phyloP scores from a whole-genome alignment of 1,140 invertebrate species.

The Trissolcus basalis region DNA sequence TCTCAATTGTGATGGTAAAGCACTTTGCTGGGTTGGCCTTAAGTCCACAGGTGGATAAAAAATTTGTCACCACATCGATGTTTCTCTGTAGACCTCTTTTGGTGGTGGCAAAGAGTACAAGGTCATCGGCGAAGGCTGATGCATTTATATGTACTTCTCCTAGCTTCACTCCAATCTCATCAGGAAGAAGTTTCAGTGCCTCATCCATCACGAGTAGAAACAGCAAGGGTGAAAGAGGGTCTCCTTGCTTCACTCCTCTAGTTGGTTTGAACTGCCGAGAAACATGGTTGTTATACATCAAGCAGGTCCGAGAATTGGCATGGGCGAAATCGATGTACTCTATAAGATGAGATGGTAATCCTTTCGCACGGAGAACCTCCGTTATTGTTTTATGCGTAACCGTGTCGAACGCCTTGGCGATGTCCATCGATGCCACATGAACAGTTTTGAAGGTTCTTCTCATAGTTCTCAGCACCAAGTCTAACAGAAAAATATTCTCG shows the following conservation, averaged over 20 bases:
- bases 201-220: slow-evolving; percentile 37
- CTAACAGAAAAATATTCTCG: slow-evolving; percentile 1
- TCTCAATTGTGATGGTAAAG: slow-evolving; percentile 59
- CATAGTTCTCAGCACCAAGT: not conserved
- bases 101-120: slow-evolving; percentile 64
- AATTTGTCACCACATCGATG: slow-evolving; percentile 16
- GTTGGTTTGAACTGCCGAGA: slow-evolving; percentile 14
- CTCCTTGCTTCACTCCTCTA: slow-evolving; percentile 28
- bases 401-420: slow-evolving; percentile 42
- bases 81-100: slow-evolving; percentile 42
- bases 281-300: not conserved
- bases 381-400: slow-evolving; percentile 7
- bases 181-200: slow-evolving; percentile 32
- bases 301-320: slow-evolving; percentile 5
- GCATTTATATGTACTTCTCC: slow-evolving; percentile 43
- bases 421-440: slow-evolving; percentile 36
- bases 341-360: slow-evolving; percentile 10
- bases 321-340: slow-evolving; percentile 23
- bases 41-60: slow-evolving; percentile 57
- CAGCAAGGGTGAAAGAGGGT: slow-evolving; percentile 52
- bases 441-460: slow-evolving; percentile 4
- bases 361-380: slow-evolving; percentile 8
- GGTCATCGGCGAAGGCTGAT: slow-evolving; percentile 71
- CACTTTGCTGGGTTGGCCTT: slow-evolving; percentile 64
- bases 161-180: slow-evolving; percentile 34